Base-by-base conservation (phyloP, 1,140 invertebrate species). In the Pararge aegeria region DNA sequence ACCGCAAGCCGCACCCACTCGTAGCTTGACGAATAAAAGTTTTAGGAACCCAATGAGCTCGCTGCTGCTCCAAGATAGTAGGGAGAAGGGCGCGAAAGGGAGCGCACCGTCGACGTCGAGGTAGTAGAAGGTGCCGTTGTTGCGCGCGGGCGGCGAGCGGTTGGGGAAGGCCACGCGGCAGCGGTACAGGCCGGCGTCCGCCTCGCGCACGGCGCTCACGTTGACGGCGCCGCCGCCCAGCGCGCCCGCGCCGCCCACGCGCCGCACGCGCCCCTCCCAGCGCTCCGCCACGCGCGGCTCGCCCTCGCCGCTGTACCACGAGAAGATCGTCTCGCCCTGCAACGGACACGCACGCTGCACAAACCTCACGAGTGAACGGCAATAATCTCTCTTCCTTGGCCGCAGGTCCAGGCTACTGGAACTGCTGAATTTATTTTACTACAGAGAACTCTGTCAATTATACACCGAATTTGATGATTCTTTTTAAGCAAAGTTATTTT, bases 151-250 rank as follows among this genome's bases (percentile, higher is more conserved):
- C 3, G 96, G 96, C 27, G 95, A 94, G 60, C 97, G 93, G 81
- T 97, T 97, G 21, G 97, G 95, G 82, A 97, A 97, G 65, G 95
- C 93, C 10, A 98, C 94, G 73, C 93, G 93, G 84, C 97, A 98
- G 86, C 97, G 95, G 87, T 97, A 98, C 94, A 96, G 97, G 51
- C 97, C 97, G 68, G 95, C 94, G 87, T 98, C 97, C 30, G 94
- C 93, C 80, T 97, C 96, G 57, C 95, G 92, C 66, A 98, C 96
- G 46, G 95, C 93, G n/a, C 96, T 97, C 50, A 98, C 90, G 87
- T 98, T 98, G 70, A 97, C 93, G 65, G 96, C 96, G 30, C 96
- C 96, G 64, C 93, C 92, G 53, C 96, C 96, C 48, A 92, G 93
- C 2, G 12, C 85, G 13, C 15, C 13, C 2, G 2, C 16, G 37